Evolutionary conservation across 1,140 invertebrate genomes (phyloP).

Genomic region (Scaptomyza graminum): DNA sequence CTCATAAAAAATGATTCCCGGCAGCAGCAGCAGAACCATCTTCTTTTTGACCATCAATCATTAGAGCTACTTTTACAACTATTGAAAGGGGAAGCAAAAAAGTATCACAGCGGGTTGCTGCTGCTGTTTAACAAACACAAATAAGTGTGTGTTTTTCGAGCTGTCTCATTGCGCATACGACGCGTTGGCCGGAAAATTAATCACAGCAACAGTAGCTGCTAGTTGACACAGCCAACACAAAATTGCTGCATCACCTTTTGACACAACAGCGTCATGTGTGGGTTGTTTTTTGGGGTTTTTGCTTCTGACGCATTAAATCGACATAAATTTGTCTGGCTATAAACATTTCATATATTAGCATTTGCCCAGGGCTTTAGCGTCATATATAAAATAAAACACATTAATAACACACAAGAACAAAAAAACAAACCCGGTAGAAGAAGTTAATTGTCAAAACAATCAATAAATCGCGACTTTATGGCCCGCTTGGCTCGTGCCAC

Average conservation of each 20-base stretch:
- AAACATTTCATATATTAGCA: conserved; percentile 19
- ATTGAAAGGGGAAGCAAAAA: neutral
- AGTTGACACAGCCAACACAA: too few relatives aligned
- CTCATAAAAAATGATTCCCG: conserved; percentile 62
- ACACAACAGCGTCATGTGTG: conserved; percentile 26
- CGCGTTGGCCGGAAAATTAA: conserved; percentile 70
- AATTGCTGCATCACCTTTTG: conserved; percentile 51
- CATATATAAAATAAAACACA: conserved; percentile 65
- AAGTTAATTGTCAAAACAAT: conserved; percentile 79
- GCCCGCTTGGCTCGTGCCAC: conserved; percentile 47
- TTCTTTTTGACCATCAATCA: conserved; percentile 60
- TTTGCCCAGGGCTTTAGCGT: too few relatives aligned
- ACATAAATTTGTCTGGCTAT: conserved; percentile 4
- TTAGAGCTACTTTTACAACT: conserved; percentile 14
- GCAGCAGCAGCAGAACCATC: conserved; percentile 60
- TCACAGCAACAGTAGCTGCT: too few relatives aligned
- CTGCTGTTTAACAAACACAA: conserved; percentile 70
- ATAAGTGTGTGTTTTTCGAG: conserved; percentile 31
- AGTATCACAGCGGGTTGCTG: conserved; percentile 5
- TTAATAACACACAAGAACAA: conserved; percentile 16
- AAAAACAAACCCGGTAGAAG: conserved; percentile 38
- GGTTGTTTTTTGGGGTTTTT: neutral
- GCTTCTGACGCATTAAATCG: conserved; percentile 40
- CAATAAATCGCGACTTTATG: conserved; percentile 76
- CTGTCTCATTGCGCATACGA: conserved; percentile 61